Evolutionary conservation across 2,113 vertebrate genomes (phyloP).

Genomic region (Vanacampus margaritifer): DNA sequence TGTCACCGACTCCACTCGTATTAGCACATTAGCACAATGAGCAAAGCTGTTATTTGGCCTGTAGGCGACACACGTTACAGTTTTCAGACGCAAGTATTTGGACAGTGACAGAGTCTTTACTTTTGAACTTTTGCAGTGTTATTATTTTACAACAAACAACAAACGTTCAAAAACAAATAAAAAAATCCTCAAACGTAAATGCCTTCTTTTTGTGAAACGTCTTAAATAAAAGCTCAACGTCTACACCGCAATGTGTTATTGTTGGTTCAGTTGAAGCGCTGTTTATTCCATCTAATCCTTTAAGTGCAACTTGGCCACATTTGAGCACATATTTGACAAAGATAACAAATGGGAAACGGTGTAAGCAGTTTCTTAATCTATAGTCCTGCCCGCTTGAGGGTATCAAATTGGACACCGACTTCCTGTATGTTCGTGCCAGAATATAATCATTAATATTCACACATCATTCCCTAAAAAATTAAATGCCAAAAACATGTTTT

Average conservation of each 20-base stretch:
- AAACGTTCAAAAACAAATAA: no score
- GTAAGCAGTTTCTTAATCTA: neutral
- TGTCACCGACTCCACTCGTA: no score
- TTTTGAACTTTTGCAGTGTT: no score
- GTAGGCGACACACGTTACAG: no score
- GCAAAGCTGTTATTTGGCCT: no score
- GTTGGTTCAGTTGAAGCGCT: neutral
- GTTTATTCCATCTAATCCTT: neutral
- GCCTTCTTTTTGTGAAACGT: no score
- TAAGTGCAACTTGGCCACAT: neutral
- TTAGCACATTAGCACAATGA: no score
- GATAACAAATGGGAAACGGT: neutral
- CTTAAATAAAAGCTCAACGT: no score
- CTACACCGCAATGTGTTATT: neutral
- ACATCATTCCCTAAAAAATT: neutral
- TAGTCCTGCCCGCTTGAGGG: neutral
- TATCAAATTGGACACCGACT: neutral
- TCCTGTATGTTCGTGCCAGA: neutral
- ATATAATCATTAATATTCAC: neutral
- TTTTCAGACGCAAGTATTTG: no score
- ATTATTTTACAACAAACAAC: no score
- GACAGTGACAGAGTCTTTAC: no score
- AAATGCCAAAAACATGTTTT: neutral
- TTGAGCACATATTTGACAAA: neutral
- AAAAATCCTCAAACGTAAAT: no score